phyloP scores from a whole-genome alignment of 1,140 invertebrate species.

The Pteromalus puparum region DNA sequence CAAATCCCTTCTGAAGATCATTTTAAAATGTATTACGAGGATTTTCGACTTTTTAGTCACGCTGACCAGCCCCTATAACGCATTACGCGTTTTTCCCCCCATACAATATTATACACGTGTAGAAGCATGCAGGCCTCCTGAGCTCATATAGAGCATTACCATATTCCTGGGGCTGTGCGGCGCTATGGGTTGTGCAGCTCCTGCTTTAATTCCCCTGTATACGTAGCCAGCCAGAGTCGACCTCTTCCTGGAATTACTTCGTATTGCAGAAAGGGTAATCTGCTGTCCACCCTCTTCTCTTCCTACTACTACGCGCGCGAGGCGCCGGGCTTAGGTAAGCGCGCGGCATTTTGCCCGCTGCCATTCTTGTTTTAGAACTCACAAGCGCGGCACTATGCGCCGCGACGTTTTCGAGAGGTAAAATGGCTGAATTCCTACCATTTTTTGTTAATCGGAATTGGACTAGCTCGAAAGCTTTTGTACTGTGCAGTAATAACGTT shows the following conservation, averaged over 20 bases:
- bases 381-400: not conserved
- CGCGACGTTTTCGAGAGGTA: constrained; percentile 15
- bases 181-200: not conserved
- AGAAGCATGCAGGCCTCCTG: not conserved
- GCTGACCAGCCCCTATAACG: not conserved
- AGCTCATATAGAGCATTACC: constrained; percentile 6
- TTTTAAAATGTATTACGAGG: not conserved
- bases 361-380: constrained; percentile 46
- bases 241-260: constrained; percentile 41
- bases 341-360: constrained; percentile 49
- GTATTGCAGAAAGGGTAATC: constrained; percentile 46
- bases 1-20: too few species aligned
- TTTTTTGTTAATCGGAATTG: constrained; percentile 23
- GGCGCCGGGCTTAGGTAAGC: constrained; percentile 52
- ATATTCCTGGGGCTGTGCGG: constrained; percentile 13
- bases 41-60: not conserved
- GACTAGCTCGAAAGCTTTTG: not conserved
- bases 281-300: constrained; percentile 45
- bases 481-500: not conserved
- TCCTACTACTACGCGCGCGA: not conserved
- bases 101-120: not conserved
- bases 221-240: not conserved
- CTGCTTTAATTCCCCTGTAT: constrained; percentile 41
- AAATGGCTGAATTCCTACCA: not conserved
- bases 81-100: not conserved